Conservation (phyloP, 2,113 vertebrate species). For the Indicator maculatus region DNA sequence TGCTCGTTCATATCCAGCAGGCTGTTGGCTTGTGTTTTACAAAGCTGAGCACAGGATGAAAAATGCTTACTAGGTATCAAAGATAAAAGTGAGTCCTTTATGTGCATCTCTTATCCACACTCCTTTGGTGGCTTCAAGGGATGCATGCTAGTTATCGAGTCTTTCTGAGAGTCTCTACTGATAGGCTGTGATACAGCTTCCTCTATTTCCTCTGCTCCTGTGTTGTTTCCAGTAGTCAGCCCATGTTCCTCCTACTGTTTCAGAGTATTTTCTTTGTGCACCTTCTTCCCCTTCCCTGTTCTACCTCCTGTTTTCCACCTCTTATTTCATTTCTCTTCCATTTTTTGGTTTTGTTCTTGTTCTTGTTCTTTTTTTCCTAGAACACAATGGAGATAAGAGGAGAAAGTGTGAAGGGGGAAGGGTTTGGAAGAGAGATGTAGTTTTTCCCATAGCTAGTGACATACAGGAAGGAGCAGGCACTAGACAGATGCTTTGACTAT, state of each 20-base stretch:
- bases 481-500: neutral
- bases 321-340: neutral
- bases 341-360: neutral
- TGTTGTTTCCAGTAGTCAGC: neutral
- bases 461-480: neutral
- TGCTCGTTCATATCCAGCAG: neutral
- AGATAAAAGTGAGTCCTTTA: conserved; percentile 11
- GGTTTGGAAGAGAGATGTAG: neutral
- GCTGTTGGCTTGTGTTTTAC: conserved; percentile 20
- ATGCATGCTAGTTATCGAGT: neutral
- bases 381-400: neutral
- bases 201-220: neutral
- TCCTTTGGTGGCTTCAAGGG: neutral
- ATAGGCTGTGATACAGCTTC: neutral
- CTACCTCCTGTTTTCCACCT: neutral
- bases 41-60: conserved; percentile 25
- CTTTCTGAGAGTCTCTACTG: neutral
- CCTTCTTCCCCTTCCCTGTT: neutral
- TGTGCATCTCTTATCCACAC: neutral
- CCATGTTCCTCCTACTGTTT: neutral
- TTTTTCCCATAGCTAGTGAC: neutral
- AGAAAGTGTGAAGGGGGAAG: neutral
- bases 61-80: conserved; percentile 27
- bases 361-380: neutral
- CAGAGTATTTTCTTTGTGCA: neutral